Base-by-base conservation (phyloP, 2,797 vertebrate species). In the Lepus oiostolus region DNA sequence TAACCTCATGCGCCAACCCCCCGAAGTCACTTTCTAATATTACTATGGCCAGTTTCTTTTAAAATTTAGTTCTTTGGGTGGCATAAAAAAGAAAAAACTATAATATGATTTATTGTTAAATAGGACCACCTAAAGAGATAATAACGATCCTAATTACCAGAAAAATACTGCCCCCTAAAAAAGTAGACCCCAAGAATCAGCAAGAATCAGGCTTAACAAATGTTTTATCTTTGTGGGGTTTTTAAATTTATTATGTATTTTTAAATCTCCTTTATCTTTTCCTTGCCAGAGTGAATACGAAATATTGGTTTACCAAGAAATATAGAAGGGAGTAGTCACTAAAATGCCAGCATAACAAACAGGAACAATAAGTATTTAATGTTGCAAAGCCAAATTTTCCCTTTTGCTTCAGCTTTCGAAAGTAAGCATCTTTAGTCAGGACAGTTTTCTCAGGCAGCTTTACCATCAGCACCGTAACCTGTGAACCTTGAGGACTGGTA, bases 241-340 rank as follows among this genome's bases (percentile, higher is more conserved):
- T 80, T 0, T 30, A 84, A 80, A 79, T 70, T 70, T 32, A 82
- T 80, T 30, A 38, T 24, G 30, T 47, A 63, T 77, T 89, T 50
- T 30, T n/a, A 94, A 96, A 82, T 94, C 32, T 30, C 38, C 68
- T 96, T 79, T 87, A 35, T 85, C 50, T 21, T 97, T 97, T 97
- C 95, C 2, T 96, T 96, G 77, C 96, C 98, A 99, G 98, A 98
- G 98, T 98, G 97, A 98, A 93, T 97, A 98, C 96, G 98, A 98
- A 97, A 98, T 98, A 26, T 86, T 97, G 38, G 98, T 98, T 96
- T 96, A 95, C 68, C 14, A 93, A 0, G 98, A 98, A 30, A 92
- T 93, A 92, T 99, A 99, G 98, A 99, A 99, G 98, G 98, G 99
- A 97, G 99, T 99, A 98, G 99, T 99, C 77, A 32, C 50, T 67